Evolutionary conservation across 2,113 vertebrate species (phyloP).

Genomic region (Alosa alosa): DNA sequence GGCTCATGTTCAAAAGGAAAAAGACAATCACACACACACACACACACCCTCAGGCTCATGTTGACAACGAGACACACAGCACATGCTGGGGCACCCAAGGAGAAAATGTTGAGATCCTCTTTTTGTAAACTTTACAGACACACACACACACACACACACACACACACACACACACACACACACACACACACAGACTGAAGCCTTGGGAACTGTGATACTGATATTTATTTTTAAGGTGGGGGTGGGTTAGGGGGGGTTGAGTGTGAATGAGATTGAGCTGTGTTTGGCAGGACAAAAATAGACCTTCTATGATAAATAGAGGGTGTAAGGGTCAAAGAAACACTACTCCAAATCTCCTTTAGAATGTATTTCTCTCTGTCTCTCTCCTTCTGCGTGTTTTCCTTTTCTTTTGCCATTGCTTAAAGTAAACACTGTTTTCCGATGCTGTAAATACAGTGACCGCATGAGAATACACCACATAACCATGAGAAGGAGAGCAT

Average conservation of each 20-base stretch:
- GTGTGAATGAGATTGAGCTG: constrained; percentile 11
- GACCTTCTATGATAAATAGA: background rate
- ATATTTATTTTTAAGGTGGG: background rate
- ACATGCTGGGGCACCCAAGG: no score
- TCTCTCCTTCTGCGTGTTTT: background rate
- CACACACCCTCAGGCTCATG: no score
- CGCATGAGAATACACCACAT: background rate
- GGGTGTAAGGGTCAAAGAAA: background rate
- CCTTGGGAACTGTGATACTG: background rate
- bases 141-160: no score
- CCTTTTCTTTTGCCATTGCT: background rate
- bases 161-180: no score
- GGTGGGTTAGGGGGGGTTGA: background rate
- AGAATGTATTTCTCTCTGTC: background rate
- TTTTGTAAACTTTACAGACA: no score
- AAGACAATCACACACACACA: no score
- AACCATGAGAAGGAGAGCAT: background rate
- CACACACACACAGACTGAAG: background rate
- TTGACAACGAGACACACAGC: no score
- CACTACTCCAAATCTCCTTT: background rate
- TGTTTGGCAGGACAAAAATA: background rate
- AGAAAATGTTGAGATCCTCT: no score
- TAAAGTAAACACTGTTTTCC: background rate
- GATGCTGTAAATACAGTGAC: background rate
- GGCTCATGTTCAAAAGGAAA: no score